A percentile compares a stretch with the other conserved stretches of the same genome.
Conservation (phyloP, 1,140 invertebrate species). For the Holotrichia oblita region DNA sequence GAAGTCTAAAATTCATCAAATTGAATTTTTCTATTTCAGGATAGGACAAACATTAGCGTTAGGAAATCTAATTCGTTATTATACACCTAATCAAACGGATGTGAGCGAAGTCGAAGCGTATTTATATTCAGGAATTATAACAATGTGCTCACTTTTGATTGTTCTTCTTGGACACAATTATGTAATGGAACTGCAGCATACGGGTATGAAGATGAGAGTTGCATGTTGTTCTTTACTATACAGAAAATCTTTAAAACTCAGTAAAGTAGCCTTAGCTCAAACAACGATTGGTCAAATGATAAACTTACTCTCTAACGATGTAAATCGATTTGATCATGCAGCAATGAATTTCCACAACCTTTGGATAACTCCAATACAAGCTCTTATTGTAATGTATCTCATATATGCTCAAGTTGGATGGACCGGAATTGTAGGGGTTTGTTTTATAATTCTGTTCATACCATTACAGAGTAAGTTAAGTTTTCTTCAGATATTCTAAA, state of each 20-base stretch:
- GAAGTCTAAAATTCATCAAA: no score
- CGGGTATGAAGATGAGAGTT: constrained; percentile 79
- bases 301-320: constrained; percentile 89
- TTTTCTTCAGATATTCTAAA: neutral
- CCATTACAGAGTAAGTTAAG: constrained; percentile 77
- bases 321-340: constrained; percentile 75
- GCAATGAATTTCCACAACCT: constrained; percentile 74
- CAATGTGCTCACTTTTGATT: constrained; percentile 70
- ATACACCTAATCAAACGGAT: constrained; percentile 63
- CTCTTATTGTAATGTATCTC: constrained; percentile 76
- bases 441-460: constrained; percentile 80
- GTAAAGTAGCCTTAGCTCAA: constrained; percentile 75
- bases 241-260: constrained; percentile 75
- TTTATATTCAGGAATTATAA: constrained; percentile 74
- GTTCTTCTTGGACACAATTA: constrained; percentile 82
- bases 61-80: constrained; percentile 64
- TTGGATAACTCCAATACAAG: constrained; percentile 80
- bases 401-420: constrained; percentile 78
- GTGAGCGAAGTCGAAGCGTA: constrained; percentile 69
- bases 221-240: constrained; percentile 85
- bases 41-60: constrained; percentile 54
- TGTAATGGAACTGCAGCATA: constrained; percentile 74
- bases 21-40: constrained; percentile 46
- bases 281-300: constrained; percentile 87
- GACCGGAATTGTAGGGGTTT: constrained; percentile 79